Conservation (phyloP, 2,888 invertebrate genomes). For the Agrochola macilenta region DNA sequence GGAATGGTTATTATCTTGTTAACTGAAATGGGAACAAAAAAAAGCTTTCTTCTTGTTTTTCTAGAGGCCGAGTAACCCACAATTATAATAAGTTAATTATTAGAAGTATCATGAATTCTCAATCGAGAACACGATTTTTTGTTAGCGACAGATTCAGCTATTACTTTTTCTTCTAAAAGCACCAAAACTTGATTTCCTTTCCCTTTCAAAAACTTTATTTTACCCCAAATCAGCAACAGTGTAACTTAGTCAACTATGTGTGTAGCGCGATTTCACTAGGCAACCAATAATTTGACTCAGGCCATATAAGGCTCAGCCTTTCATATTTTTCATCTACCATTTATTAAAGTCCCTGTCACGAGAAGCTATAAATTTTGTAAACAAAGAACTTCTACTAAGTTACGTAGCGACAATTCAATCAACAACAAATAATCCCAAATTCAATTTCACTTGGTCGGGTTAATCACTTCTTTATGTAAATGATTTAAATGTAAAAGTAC, state of each 20-base stretch:
- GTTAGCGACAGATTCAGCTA: not conserved
- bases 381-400: too few species aligned
- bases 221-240: not conserved
- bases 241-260: not conserved
- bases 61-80: too few species aligned
- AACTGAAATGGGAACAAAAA: slow-evolving; percentile 12
- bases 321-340: not conserved
- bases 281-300: not conserved
- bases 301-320: too few species aligned
- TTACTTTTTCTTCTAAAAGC: not conserved
- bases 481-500: too few species aligned
- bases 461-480: too few species aligned
- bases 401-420: too few species aligned
- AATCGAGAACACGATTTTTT: not conserved
- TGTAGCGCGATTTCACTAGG: not conserved
- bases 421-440: too few species aligned
- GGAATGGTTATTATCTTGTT: slow-evolving; percentile 36
- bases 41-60: not conserved
- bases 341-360: too few species aligned
- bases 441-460: too few species aligned
- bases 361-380: too few species aligned
- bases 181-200: not conserved
- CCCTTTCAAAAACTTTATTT: not conserved
- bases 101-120: not conserved
- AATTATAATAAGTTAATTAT: not conserved